These are phyloP conservation scores for Athene cunicularia DNA, from an alignment of 2,113 vertebrate genomes.

Conservation along the genomic window DNA sequence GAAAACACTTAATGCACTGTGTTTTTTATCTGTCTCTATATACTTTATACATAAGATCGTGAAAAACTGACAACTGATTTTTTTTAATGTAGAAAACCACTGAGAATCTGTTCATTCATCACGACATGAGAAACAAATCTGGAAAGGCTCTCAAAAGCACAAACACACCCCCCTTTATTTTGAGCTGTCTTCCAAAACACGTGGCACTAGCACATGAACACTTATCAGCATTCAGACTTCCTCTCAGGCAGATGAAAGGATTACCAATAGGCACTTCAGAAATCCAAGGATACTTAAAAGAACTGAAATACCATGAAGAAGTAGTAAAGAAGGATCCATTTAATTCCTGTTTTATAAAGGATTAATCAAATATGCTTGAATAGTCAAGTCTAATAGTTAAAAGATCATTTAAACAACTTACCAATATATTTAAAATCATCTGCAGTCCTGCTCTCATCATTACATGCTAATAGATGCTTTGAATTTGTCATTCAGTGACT, in stretches of 20 bases:
- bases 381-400: neutral
- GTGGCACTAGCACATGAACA: neutral
- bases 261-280: neutral
- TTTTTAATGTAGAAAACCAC: neutral
- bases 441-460: neutral
- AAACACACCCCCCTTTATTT: too few relatives aligned
- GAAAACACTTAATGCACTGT: neutral
- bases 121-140: neutral
- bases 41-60: neutral
- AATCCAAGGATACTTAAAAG: neutral
- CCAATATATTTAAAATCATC: neutral
- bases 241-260: neutral
- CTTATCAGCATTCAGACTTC: neutral
- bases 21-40: neutral
- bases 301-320: neutral
- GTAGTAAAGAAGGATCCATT: neutral
- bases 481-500: neutral
- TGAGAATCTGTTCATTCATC: neutral
- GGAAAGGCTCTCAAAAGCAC: neutral
- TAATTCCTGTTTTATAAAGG: neutral
- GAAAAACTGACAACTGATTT: neutral
- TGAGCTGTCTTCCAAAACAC: neutral
- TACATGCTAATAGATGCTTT: neutral
- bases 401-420: neutral
- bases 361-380: neutral